These are phyloP conservation scores for Pteropus rufus DNA, from an alignment of 2,797 vertebrate species.

Conservation along the genomic window DNA sequence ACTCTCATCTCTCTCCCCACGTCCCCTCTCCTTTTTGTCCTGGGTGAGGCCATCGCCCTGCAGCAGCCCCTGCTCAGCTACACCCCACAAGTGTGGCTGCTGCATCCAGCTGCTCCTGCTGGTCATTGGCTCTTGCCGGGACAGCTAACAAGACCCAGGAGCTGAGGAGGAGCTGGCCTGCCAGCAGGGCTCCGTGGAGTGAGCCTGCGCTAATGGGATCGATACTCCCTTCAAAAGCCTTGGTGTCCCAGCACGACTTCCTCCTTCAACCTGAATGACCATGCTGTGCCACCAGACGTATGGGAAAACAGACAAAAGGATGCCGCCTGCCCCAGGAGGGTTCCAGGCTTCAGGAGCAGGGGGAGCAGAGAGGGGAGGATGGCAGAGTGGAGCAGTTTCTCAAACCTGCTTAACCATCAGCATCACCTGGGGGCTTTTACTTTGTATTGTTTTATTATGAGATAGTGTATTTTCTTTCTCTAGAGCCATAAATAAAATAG, in stretches of 20 bases:
- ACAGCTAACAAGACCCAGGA: background rate
- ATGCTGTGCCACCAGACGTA: background rate
- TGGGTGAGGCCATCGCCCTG: background rate
- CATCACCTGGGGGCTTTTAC: background rate
- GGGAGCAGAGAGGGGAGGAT: accelerated
- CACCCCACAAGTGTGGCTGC: background rate
- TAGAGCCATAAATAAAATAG: background rate
- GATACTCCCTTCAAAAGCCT: background rate
- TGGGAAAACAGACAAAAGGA: background rate
- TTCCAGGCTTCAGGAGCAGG: background rate
- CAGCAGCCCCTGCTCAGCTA: background rate
- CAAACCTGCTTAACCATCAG: no score
- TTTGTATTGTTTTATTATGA: background rate
- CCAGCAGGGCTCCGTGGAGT: no score
- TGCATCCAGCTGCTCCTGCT: background rate
- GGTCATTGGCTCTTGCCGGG: background rate
- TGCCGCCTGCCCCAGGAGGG: background rate
- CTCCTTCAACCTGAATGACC: background rate
- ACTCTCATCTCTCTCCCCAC: background rate
- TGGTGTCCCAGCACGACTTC: background rate
- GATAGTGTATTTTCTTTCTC: background rate
- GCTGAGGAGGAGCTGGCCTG: background rate
- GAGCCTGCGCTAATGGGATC: background rate
- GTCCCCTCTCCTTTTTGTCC: background rate
- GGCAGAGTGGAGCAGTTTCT: background rate